Evolutionary conservation across 92 coral and sea anemone species (phyloP), one percentile per base, ranked within the genome.

Genomic region (Metridium senile): DNA sequence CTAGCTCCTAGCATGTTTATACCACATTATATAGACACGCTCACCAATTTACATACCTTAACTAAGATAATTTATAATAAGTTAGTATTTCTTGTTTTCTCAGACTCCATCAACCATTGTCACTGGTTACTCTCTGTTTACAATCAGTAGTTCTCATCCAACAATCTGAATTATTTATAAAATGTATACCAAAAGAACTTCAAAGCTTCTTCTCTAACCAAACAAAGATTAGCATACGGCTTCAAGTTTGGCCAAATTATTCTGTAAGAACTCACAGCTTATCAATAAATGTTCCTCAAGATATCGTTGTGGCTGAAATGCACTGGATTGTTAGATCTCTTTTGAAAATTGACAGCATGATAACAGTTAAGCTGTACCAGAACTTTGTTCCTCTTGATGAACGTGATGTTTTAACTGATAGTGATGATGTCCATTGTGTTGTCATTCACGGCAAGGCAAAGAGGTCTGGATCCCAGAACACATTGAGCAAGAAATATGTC

Each of bases 161-260:
- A 69, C 76, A 54, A 46, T 59, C 64, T 29, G 25, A 54, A n/a
- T 54, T 49, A 26, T 59, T 68, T 6, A 28, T 80, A 9, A 58
- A 39, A 35, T 66, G 52, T 70, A 62, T 86, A 22, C 90, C 90
- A 31, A 63, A 17, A 51, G 83, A 71, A 20, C 66, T 74, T 57
- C 90, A 34, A 13, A 76, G 69, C 9, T 75, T 43, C 32, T 54
- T 86, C n/a, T n/a, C n/a, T 20, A 25, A 27, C 0, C 22, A 47
- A 23, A 45, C 83, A 0, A 64, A 80, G 51, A 65, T 70, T 56
- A 9, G 58, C 43, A 78, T 81, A 16, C 58, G 22, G 22, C 77
- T 85, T 27, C 43, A 71, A 17, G 71, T 86, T 28, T 86, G 90
- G 90, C 90, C 90, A 11, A 71, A 58, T 17, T 18, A 49, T 58